phyloP scores from a whole-genome alignment of 53 echinoderm and acorn worm species.

The Glandiceps talaboti region DNA sequence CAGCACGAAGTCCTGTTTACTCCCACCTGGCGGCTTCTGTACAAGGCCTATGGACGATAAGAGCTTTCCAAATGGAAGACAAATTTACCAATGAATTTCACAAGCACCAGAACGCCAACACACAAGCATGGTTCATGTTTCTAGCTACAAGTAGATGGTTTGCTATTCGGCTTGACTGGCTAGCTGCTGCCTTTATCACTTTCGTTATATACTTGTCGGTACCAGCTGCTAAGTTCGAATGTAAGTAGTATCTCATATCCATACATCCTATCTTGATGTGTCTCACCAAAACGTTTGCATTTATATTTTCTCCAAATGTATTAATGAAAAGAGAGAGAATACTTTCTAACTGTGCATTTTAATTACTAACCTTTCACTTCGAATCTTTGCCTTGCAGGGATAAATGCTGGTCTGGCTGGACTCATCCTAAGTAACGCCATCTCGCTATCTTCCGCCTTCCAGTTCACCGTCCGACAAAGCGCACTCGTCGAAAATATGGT shows the following conservation, averaged over 20 bases:
- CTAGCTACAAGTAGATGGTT: slow-evolving; percentile 70
- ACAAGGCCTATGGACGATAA: slow-evolving; percentile 64
- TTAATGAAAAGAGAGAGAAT: too few species aligned
- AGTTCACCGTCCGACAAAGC: slow-evolving; percentile 63
- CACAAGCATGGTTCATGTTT: slow-evolving; percentile 83
- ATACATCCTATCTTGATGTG: too few species aligned
- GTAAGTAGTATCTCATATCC: too few species aligned
- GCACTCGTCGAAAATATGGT: slow-evolving; percentile 88
- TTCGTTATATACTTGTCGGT: slow-evolving; percentile 42
- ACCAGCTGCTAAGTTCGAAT: slow-evolving; percentile 42
- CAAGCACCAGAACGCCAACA: slow-evolving; percentile 46
- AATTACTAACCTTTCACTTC: too few species aligned
- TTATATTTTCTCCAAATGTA: too few species aligned
- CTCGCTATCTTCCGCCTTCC: slow-evolving; percentile 48
- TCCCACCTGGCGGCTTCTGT: slow-evolving; percentile 77
- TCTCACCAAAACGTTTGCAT: too few species aligned
- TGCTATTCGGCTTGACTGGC: slow-evolving; percentile 60
- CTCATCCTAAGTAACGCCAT: slow-evolving; percentile 68
- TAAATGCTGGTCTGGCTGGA: slow-evolving; percentile 62
- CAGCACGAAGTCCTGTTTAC: slow-evolving; percentile 92
- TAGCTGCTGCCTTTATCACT: slow-evolving; percentile 44
- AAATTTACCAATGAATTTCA: slow-evolving; percentile 44
- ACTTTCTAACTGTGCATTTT: too few species aligned
- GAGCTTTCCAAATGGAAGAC: slow-evolving; percentile 63
- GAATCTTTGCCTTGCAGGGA: too few species aligned